Conservation (phyloP, 2,888 invertebrate species). For the Coleophora deauratella region DNA sequence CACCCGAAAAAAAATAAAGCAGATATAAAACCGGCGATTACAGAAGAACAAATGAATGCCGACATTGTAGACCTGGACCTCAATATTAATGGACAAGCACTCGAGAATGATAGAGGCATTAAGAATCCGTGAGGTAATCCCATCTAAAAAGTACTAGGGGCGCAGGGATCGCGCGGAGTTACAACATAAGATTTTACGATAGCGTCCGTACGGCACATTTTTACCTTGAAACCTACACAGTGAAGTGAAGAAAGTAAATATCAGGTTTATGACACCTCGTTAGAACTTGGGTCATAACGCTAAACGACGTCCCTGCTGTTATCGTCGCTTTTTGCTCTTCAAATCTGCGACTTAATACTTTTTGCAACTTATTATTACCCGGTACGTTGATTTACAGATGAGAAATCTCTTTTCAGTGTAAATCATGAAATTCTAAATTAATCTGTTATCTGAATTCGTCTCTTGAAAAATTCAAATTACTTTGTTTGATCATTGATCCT, state of each 20-base stretch:
- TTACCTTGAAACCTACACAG: conserved; percentile 30
- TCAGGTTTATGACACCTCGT: conserved; percentile 63
- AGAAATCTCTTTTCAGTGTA: background rate
- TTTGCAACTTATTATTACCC: conserved; percentile 49
- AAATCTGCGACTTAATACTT: conserved; percentile 53
- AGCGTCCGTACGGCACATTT: conserved; percentile 27
- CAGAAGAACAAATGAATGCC: background rate
- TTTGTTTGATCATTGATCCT: too few relatives aligned
- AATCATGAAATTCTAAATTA: background rate
- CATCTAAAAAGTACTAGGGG: conserved; percentile 15
- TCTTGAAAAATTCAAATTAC: too few relatives aligned
- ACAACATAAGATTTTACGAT: conserved; percentile 51
- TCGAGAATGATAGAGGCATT: background rate
- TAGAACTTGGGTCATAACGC: conserved; percentile 62
- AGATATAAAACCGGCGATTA: conserved; percentile 2
- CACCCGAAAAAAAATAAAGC: background rate
- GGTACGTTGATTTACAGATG: conserved; percentile 25
- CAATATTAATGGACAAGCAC: too few relatives aligned
- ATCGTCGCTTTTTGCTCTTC: conserved; percentile 47
- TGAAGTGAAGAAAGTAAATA: conserved; percentile 56
- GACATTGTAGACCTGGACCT: too few relatives aligned
- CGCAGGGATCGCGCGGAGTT: conserved; percentile 30
- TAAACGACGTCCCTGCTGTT: conserved; percentile 49
- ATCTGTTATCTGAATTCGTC: too few relatives aligned
- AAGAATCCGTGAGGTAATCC: background rate